Evolutionary conservation across 2,113 vertebrate genomes (phyloP), one percentile per base, ranked within the genome.

Genomic region (Lucifuga dentata): DNA sequence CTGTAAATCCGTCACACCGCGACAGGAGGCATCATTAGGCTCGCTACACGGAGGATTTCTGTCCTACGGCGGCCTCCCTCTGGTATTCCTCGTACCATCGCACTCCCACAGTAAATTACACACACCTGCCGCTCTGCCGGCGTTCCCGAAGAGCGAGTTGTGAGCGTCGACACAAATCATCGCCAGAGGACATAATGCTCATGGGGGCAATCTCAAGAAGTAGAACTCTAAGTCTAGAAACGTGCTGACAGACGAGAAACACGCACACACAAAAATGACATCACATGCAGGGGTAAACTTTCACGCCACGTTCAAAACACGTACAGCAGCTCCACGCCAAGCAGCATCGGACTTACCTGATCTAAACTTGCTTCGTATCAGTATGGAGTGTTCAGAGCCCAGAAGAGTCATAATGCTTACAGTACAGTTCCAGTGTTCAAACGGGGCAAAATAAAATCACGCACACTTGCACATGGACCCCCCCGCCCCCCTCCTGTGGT

Each of bases 311-410:
- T n/a, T n/a, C n/a, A n/a, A n/a, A n/a, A n/a, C n/a, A n/a, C n/a
- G n/a, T n/a, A n/a, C n/a, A n/a, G n/a, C n/a, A n/a, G n/a, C n/a
- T n/a, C n/a, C 60, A 17, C 15, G 46, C 48, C 64, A 57, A 1
- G 7, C 32, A 23, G 15, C 8, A 1, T 38, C 20, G 1, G 26
- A 52, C 96, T 96, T 95, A 99, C 97, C 97, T 96, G 97, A 98
- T 97, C 96, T 95, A 91, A 99, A 99, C 92, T 98, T 99, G 96
- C 95, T 99, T 93, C 97, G 95, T 90, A 99, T 98, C 91, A 99
- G 93, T 91, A 98, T 92, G 80, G 97, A 99, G 91, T 98, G 96
- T 85, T 98, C 96, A 82, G 97, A 97, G 85, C 96, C 96, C 93
- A 99, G 94, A 65, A 99, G 96, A 86, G 97, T 99, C 97, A 99